Percentiles rank a stretch among this genome's conserved stretches.
These are phyloP conservation scores for Nymphalis urticae DNA, from an alignment of 2,888 invertebrate species.

Conservation along the genomic window DNA sequence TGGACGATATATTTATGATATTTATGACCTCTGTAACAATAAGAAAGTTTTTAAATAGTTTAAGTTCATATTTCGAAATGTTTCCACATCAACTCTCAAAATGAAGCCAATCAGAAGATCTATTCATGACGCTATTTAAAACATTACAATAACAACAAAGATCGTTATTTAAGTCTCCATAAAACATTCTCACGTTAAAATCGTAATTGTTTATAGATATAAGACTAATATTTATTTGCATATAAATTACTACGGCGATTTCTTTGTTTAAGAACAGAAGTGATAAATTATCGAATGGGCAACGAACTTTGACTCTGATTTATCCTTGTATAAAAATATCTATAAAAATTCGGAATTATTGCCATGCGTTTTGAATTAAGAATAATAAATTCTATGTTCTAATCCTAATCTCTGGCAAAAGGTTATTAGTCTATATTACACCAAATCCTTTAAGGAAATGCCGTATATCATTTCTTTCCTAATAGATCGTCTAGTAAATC, in stretches of 20 bases:
- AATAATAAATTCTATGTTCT: slow-evolving; percentile 4
- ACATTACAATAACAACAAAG: slow-evolving; percentile 15
- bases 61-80: too few species aligned
- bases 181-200: slow-evolving; percentile 27
- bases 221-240: slow-evolving; percentile 29
- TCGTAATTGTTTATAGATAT: slow-evolving; percentile 16
- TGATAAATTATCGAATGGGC: slow-evolving; percentile 21
- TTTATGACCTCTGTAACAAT: too few species aligned
- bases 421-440: slow-evolving; percentile 1
- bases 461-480: slow-evolving; percentile 69
- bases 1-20: too few species aligned
- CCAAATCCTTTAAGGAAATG: slow-evolving; percentile 8
- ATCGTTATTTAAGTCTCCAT: slow-evolving; percentile 20
- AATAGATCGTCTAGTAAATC: slow-evolving; percentile 70
- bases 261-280: slow-evolving; percentile 9
- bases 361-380: slow-evolving; percentile 6
- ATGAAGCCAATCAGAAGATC: slow-evolving; percentile 13
- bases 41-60: too few species aligned
- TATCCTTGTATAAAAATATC: slow-evolving; percentile 27
- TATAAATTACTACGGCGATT: slow-evolving; percentile 18
- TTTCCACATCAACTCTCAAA: too few species aligned
- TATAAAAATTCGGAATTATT: slow-evolving; percentile 16
- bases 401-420: background rate
- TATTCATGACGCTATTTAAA: slow-evolving; percentile 11
- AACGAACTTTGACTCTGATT: slow-evolving; percentile 14